A percentile compares a stretch with the other conserved stretches of the same genome.
Evolutionary conservation across 2,797 vertebrate genomes (phyloP).

Genomic region (Dermochelys coriacea): DNA sequence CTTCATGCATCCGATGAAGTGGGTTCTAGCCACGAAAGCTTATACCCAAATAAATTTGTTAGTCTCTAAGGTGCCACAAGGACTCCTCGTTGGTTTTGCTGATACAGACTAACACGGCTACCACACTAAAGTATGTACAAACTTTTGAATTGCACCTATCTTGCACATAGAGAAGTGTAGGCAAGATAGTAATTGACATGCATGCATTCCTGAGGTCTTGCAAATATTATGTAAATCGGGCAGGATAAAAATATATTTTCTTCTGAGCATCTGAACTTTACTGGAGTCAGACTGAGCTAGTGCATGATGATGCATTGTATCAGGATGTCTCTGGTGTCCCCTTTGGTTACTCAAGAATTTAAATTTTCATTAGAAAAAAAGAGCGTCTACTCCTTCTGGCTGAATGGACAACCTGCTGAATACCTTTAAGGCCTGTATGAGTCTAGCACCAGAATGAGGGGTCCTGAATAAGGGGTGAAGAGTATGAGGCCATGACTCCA

Average conservation of each 20-base stretch:
- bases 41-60: no score
- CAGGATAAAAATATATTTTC: not conserved
- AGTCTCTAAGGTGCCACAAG: no score
- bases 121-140: not conserved
- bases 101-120: no score
- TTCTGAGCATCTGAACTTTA: not conserved
- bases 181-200: not conserved
- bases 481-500: not conserved
- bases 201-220: no score
- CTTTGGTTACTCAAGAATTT: accelerated
- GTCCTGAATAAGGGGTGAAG: not conserved
- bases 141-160: not conserved
- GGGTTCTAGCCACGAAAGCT: no score
- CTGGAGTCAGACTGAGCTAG: not conserved
- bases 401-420: not conserved
- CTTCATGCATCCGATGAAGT: no score
- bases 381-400: accelerated
- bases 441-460: not conserved
- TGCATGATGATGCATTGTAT: not conserved
- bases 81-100: no score
- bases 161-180: not conserved
- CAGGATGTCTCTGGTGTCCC: not conserved
- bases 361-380: not conserved
- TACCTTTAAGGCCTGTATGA: not conserved
- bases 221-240: not conserved